phyloP scores from a whole-genome alignment of 2,113 vertebrate species.

The Elephantulus edwardii region DNA sequence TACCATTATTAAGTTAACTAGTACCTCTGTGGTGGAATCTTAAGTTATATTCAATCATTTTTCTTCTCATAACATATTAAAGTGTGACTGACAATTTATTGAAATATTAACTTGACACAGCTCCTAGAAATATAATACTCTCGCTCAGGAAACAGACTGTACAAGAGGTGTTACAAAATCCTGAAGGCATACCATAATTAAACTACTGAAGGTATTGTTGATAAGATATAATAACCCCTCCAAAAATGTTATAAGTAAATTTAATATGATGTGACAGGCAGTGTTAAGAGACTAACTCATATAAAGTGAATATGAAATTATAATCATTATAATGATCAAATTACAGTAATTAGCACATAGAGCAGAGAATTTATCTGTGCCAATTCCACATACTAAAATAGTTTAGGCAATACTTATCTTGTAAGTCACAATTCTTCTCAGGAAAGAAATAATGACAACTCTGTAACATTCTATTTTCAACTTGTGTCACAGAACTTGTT shows the following conservation, averaged over 20 bases:
- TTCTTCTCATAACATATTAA: slow-evolving; percentile 49
- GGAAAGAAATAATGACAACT: slow-evolving; percentile 74
- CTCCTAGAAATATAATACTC: slow-evolving; percentile 47
- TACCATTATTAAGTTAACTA: slow-evolving; percentile 29
- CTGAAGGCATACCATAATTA: slow-evolving; percentile 70
- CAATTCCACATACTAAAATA: slow-evolving; percentile 74
- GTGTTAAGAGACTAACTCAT: slow-evolving; percentile 65
- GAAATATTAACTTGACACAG: slow-evolving; percentile 43
- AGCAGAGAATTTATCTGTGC: slow-evolving; percentile 73
- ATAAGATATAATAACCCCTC: slow-evolving; percentile 69
- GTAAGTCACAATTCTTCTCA: slow-evolving; percentile 71
- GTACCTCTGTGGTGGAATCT: not conserved
- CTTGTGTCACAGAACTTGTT: slow-evolving; percentile 60
- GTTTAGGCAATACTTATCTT: slow-evolving; percentile 77
- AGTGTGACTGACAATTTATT: slow-evolving; percentile 28
- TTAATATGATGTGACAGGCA: slow-evolving; percentile 73
- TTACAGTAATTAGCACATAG: slow-evolving; percentile 78
- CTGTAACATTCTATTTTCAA: slow-evolving; percentile 68
- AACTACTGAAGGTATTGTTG: slow-evolving; percentile 70
- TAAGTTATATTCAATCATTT: slow-evolving; percentile 9
- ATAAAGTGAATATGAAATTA: slow-evolving; percentile 80
- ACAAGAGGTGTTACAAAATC: slow-evolving; percentile 53
- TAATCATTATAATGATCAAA: slow-evolving; percentile 81
- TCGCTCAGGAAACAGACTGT: slow-evolving; percentile 59
- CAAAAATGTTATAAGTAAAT: slow-evolving; percentile 68